Base-by-base conservation (phyloP, 2,888 invertebrate species). In the Erebia epiphron region DNA sequence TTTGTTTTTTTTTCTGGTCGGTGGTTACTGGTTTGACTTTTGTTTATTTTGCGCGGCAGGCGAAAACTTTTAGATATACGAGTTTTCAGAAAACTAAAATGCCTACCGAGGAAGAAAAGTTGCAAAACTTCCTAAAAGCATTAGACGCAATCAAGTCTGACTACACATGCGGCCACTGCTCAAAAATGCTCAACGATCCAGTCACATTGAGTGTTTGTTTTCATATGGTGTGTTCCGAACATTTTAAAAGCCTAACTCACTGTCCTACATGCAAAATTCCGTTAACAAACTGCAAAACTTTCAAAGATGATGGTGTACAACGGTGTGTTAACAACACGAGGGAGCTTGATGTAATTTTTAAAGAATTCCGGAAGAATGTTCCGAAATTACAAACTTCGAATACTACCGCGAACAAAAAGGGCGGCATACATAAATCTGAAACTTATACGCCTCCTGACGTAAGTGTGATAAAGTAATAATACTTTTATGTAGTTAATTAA, bases 181-280 rank as follows among this genome's bases (percentile, higher is more conserved):
- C 74, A 0, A 78, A 92, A 79, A 72, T 91, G 13, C 91, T 88
- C 69, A 84, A 84, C 71, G 81, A 92, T 65, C 91, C 92, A 0
- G 85, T 90, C 4, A 88, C 87, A 9, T 75, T 93, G n/a, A 89
- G 87, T 67, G 83, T 85, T 77, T 93, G 93, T 78, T 92, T 88
- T 71, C 93, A 93, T 72, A 75, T 89, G 0, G 84, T 93, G 73
- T 93, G 93, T 75, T 79, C 81, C 0, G 82, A 83, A 63, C 93
- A 93, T 79, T 88, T 88, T 50, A 74, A 77, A 11, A 76, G 68
- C 16, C 75, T 91, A 60, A 80, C 83, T 61, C 74, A 76, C 1
- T 92, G 92, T 73, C 91, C 92, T 0, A 83, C 78, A 1, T 93
- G 92, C 67, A 77, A 83, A 54, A 79, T 79, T 26, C 80, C 83